Percentiles rank a stretch among this genome's conserved stretches.
phyloP scores from a whole-genome alignment of 2,113 vertebrate species.

The Tragulus kanchil region DNA sequence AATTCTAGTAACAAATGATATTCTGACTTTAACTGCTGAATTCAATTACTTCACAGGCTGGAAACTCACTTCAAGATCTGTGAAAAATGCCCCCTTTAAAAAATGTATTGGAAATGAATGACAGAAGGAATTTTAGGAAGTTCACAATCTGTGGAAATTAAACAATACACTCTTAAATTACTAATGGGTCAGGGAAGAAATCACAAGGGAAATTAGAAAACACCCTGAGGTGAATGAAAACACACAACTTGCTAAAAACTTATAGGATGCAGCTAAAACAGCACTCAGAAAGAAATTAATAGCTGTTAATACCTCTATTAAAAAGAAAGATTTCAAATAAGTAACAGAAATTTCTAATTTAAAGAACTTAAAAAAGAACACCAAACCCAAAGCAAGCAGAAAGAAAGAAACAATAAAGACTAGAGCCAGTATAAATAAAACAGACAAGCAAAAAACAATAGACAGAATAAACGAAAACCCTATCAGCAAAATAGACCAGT shows the following conservation, averaged over 20 bases:
- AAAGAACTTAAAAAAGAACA: not conserved
- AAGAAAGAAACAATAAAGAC: not conserved
- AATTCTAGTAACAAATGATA: constrained; percentile 45
- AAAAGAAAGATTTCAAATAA: not conserved
- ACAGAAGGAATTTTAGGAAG: not conserved
- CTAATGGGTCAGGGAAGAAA: not conserved
- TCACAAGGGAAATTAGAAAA: constrained; percentile 25
- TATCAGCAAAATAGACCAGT: constrained; percentile 3
- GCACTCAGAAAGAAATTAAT: not conserved
- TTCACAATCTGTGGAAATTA: constrained; percentile 29
- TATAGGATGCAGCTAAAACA: not conserved
- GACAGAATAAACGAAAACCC: not conserved
- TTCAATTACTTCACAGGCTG: not conserved
- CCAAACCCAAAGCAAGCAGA: not conserved
- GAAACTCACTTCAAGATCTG: constrained; percentile 1
- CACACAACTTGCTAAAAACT: not conserved
- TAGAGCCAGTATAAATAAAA: not conserved
- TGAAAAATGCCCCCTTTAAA: not conserved
- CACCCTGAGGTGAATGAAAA: constrained; percentile 33
- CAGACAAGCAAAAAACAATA: not conserved
- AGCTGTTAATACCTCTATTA: not conserved
- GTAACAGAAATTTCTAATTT: not conserved
- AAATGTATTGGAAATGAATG: constrained; percentile 36
- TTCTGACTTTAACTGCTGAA: constrained; percentile 23
- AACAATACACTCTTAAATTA: constrained; percentile 30